Evolutionary conservation across 2,888 invertebrate species (phyloP), one percentile per base, ranked within the genome.

Genomic region (Aspidiotus rigidus): DNA sequence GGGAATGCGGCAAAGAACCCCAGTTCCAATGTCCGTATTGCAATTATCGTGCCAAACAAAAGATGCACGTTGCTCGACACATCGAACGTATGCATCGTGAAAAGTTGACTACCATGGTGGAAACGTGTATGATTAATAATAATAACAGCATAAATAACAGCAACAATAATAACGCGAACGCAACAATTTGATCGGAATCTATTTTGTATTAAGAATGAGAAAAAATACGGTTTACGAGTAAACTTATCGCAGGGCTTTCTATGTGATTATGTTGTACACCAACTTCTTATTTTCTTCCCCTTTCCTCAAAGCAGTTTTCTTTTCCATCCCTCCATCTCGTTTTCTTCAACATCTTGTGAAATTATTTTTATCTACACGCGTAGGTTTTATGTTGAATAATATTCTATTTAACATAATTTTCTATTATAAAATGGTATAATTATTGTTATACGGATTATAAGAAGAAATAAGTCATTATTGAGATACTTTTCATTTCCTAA

Each of bases 1-100:
- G 89, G 89, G 89, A 89, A 79, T 89, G 89, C 79, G 88, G 89
- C 76, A 89, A 89, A 78, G 89, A 89, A 79, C 89, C 89, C 17
- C 88, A 88, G 79, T 89, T 89, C 78, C 86, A 86, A 77, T 90
- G 90, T 78, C 86, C 87, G 28, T 88, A 86, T 79, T 90, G 90
- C 79, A 86, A 86, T n/a, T 89, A 89, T 78, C 84, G 88, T 75
- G 89, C 89, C 76, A 89, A 89, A 77, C 88, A 89, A 79, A 89
- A 89, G 81, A 89, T 89, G 88, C 88, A 89, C 78, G 88, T 89
- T 78, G 87, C 87, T 69, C 82, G 88, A 69, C 89, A 89, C 79
- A 88, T 89, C 85, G 88, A 89, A 79, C 82, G 89, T 72, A 89
- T 89, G 88, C 89, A 89, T 76, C 85, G 87, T 78, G 85, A 85